These are phyloP conservation scores for Lepidocolaptes lacrymiger DNA, from an alignment of 2,797 vertebrate genomes.

Conservation along the genomic window DNA sequence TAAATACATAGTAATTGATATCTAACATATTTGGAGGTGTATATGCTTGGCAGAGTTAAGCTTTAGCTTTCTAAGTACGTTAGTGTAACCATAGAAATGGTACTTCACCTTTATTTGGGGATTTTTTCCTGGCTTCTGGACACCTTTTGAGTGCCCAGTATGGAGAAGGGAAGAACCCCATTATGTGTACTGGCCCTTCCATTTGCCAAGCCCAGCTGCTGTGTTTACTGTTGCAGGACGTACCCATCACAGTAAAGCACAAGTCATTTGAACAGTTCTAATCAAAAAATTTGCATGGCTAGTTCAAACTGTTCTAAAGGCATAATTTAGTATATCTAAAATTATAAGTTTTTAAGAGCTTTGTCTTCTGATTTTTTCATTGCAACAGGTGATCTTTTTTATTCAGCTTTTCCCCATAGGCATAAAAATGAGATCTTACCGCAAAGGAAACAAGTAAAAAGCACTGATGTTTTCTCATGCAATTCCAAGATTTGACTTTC, in stretches of 20 bases:
- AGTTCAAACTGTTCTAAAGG: not conserved
- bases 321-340: not conserved
- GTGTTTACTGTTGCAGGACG: not conserved
- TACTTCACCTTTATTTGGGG: not conserved
- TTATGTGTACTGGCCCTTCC: not conserved
- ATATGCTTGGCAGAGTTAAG: not conserved
- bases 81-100: not conserved
- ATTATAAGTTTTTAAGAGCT: not conserved
- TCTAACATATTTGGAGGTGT: not conserved
- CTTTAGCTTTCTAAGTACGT: not conserved
- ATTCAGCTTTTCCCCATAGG: not conserved
- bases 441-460: not conserved
- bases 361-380: not conserved
- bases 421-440: not conserved
- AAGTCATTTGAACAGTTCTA: not conserved
- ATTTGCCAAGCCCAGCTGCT: not conserved
- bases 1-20: slow-evolving; percentile 15
- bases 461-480: not conserved
- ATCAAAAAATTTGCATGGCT: not conserved
- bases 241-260: not conserved
- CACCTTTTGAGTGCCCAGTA: not conserved
- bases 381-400: not conserved
- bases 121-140: not conserved
- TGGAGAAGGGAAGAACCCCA: not conserved
- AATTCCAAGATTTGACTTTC: not conserved